Conservation (phyloP, 2,888 invertebrate genomes). For the Ennomos quercinarius region DNA sequence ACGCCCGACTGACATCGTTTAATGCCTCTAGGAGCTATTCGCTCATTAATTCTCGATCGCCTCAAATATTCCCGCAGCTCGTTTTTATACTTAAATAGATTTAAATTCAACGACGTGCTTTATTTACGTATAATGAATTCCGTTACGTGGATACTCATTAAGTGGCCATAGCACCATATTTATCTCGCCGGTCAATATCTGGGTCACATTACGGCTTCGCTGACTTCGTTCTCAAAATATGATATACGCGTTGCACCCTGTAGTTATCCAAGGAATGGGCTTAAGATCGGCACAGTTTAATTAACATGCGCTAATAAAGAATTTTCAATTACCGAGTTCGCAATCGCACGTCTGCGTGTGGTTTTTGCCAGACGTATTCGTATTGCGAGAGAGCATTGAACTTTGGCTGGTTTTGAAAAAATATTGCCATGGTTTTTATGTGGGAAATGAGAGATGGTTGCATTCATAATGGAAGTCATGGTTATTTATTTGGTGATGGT, state of each 20-base stretch:
- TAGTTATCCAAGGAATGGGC: constrained; percentile 55
- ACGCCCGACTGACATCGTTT: constrained; percentile 68
- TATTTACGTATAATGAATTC: constrained; percentile 55
- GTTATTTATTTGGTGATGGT: constrained; percentile 40
- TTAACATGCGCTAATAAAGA: constrained; percentile 60
- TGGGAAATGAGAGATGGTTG: constrained; percentile 45
- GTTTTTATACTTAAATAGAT: constrained; percentile 43
- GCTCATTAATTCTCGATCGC: constrained; percentile 43
- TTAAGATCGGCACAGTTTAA: constrained; percentile 58
- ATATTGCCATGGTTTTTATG: constrained; percentile 44
- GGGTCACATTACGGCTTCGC: constrained; percentile 60
- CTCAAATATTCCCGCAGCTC: constrained; percentile 47
- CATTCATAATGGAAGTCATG: constrained; percentile 39
- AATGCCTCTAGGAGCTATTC: constrained; percentile 48
- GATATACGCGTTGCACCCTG: constrained; percentile 56
- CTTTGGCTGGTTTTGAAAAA: constrained; percentile 50
- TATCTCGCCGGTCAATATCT: constrained; percentile 57
- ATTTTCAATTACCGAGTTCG: constrained; percentile 57
- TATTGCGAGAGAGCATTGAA: constrained; percentile 53
- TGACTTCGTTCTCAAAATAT: constrained; percentile 50
- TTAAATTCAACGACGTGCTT: constrained; percentile 38
- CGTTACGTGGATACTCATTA: constrained; percentile 54
- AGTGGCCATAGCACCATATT: constrained; percentile 47
- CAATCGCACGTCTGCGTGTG: constrained; percentile 46
- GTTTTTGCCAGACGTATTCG: constrained; percentile 47